Percentiles rank a stretch among this genome's conserved stretches.
phyloP scores from a whole-genome alignment of 2,113 vertebrate species.

The Ramphastos sulfuratus region DNA sequence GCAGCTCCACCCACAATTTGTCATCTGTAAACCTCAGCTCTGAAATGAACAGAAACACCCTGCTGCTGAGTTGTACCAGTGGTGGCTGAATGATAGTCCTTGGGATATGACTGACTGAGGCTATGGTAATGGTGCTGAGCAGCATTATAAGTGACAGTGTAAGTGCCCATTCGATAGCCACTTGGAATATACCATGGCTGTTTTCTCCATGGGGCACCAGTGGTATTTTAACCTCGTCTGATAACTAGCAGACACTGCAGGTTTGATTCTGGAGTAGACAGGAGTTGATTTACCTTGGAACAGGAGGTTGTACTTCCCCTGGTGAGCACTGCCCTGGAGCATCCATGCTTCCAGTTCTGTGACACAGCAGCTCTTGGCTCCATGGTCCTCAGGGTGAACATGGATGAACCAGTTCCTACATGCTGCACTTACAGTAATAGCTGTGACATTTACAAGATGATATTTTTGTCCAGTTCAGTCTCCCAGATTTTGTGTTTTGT shows the following conservation, averaged over 20 bases:
- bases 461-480: background rate
- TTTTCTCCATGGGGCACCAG: background rate
- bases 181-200: background rate
- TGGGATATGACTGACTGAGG: background rate
- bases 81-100: background rate
- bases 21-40: background rate
- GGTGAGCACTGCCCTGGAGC: background rate
- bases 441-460: background rate
- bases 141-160: accelerated
- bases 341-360: accelerated
- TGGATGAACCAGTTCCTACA: background rate
- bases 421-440: background rate
- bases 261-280: background rate
- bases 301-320: background rate
- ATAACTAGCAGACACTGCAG: background rate
- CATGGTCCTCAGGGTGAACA: background rate
- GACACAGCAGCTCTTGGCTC: background rate
- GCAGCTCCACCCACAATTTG: background rate
- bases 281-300: background rate
- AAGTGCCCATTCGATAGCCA: background rate
- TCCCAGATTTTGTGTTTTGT: background rate
- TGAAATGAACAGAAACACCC: background rate
- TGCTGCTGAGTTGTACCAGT: background rate
- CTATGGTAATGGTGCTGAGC: background rate
- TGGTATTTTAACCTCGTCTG: background rate